Base-by-base conservation (phyloP, 2,113 vertebrate species). In the Oreochromis spilurus region DNA sequence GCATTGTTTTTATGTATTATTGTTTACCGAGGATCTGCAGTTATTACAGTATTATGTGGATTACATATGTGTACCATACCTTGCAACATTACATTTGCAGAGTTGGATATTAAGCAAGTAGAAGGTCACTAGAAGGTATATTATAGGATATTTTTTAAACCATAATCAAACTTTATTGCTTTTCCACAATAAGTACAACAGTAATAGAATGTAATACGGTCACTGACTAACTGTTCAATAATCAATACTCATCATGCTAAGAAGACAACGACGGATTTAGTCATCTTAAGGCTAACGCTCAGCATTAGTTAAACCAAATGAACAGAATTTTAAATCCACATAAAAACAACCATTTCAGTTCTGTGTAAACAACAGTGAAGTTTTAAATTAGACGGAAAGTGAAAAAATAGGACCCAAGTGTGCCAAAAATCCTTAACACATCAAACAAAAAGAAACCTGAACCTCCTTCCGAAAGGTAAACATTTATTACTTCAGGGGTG, bases 401-500 rank as follows among this genome's bases (percentile, higher is more conserved):
- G 19, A 88, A 50, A 87, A 97, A 87, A 96, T 96, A 97, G 97
- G 96, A 97, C 97, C 95, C 96, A 95, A 94, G 94, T 96, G 96
- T 96, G 94, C 93, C 96, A 97, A 97, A 95, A 96, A 96, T 96
- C 96, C 96, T 95, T 90, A 83, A 83, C 75, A 83, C 86, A 34
- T 83, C 40, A 21, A 52, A 11, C 70, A 34, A 79, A 97, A 87
- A 83, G 96, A 97, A 97, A 96, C 90, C 93, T 84, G 96, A 97
- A 97, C 96, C 96, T 96, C 96, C 97, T 97, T 97, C 97, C 97
- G 97, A 97, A 98, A 98, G 97, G 97, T 98, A 98, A 98, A 97
- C 97, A 98, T 97, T 97, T 98, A 98, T 99, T 98, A 98, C 97
- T 97, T 98, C 96, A 96, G 97, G 90, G 96, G 96, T 97, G 96